These are phyloP conservation scores for Hydrozoanthus gracilis DNA, from an alignment of 92 coral and sea anemone species.

Conservation along the genomic window DNA sequence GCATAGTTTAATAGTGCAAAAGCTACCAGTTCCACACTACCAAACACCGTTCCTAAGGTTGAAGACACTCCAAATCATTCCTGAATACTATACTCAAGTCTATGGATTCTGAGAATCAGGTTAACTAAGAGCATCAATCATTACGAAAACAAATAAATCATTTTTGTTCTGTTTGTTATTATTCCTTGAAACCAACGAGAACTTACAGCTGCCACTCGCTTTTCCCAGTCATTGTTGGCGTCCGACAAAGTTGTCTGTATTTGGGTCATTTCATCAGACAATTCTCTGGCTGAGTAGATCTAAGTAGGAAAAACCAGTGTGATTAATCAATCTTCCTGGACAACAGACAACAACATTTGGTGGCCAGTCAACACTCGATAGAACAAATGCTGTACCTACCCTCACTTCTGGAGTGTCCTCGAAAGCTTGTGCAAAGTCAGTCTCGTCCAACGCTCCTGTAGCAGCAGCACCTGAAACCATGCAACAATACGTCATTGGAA, in stretches of 20 bases:
- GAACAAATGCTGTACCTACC: slow-evolving; percentile 56
- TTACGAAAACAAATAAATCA: background rate
- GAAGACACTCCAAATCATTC: too few species aligned
- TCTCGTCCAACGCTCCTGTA: slow-evolving; percentile 93
- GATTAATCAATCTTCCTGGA: too few species aligned
- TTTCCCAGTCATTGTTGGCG: slow-evolving; percentile 84
- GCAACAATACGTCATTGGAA: too few species aligned
- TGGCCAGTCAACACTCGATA: too few species aligned
- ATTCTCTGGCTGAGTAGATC: slow-evolving; percentile 81
- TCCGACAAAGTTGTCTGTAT: slow-evolving; percentile 82
- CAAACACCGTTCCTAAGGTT: too few species aligned
- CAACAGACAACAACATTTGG: too few species aligned
- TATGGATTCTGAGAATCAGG: too few species aligned
- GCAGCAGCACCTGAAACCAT: slow-evolving; percentile 74
- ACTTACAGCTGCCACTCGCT: slow-evolving; percentile 92
- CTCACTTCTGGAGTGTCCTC: slow-evolving; percentile 85
- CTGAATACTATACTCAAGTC: too few species aligned
- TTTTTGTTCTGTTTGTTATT: background rate
- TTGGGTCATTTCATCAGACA: slow-evolving; percentile 88
- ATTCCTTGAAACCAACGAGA: background rate
- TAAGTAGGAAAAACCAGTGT: slow-evolving; percentile 38
- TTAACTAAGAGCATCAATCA: background rate
- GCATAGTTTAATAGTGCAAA: too few species aligned
- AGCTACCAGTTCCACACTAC: too few species aligned
- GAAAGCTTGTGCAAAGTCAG: slow-evolving; percentile 88